These are phyloP conservation scores for Eulimnadia texana DNA, from an alignment of 1,140 invertebrate species.

Conservation along the genomic window DNA sequence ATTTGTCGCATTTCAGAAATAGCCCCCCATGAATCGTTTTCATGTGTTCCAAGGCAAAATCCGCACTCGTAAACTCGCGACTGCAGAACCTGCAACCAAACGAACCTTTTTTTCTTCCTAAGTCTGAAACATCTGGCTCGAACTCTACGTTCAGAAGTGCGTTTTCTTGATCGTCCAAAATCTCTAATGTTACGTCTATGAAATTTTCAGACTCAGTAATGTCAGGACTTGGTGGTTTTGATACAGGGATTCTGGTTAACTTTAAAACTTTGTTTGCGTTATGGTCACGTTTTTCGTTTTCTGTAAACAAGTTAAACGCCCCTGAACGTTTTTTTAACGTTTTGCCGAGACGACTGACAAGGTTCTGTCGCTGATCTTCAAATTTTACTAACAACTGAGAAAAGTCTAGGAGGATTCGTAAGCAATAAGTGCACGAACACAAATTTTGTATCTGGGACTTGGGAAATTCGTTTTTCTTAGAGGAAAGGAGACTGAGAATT, in stretches of 20 bases:
- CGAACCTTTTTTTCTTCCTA: background rate
- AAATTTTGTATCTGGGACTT: background rate
- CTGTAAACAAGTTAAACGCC: background rate
- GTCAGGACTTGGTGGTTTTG: background rate
- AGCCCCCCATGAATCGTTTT: background rate
- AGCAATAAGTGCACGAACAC: background rate
- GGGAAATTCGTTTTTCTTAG: background rate
- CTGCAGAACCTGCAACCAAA: slow-evolving; percentile 3
- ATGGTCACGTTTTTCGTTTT: background rate
- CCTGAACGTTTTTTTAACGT: background rate
- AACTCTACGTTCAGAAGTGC: background rate
- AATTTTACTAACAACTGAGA: background rate
- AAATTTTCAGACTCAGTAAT: background rate
- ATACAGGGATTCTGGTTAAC: background rate
- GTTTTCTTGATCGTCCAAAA: background rate
- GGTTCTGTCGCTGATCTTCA: background rate
- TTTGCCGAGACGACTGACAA: background rate
- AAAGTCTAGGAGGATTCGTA: background rate
- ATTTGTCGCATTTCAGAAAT: slow-evolving; percentile 10
- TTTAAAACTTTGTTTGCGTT: background rate
- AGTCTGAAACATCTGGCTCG: background rate
- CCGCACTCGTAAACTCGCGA: background rate
- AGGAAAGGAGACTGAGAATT: background rate
- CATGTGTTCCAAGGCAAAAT: slow-evolving; percentile 1
- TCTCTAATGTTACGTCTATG: background rate